phyloP scores from a whole-genome alignment of 2,797 vertebrate species.

The Falco concolor region DNA sequence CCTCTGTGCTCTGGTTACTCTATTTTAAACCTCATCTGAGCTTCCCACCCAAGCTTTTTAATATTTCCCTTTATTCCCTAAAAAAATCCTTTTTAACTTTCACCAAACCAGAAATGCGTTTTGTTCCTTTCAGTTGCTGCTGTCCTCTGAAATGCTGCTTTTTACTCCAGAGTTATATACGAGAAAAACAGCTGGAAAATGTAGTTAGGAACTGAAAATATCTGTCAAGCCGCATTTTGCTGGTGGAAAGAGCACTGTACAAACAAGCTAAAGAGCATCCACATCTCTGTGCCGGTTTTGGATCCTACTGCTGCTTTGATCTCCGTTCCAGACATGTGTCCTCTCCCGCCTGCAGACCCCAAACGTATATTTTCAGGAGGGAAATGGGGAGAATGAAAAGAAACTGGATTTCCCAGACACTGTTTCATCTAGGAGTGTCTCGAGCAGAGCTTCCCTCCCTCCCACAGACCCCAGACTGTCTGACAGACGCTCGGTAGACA shows the following conservation, averaged over 20 bases:
- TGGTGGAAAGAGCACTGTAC: neutral
- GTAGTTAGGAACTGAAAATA: neutral
- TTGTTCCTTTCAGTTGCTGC: neutral
- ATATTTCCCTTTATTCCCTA: neutral
- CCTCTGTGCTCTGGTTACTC: neutral
- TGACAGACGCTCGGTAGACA: neutral
- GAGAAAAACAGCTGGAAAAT: neutral
- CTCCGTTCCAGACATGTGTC: neutral
- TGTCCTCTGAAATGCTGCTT: neutral
- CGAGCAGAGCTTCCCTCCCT: neutral
- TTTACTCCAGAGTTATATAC: neutral
- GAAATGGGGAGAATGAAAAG: neutral
- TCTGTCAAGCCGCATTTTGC: neutral
- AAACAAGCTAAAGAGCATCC: neutral
- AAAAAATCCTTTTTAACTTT: neutral
- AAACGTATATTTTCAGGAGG: neutral
- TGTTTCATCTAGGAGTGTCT: neutral
- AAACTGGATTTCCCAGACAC: neutral
- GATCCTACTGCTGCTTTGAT: neutral
- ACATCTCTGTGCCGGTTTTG: rapidly evolving
- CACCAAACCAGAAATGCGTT: neutral
- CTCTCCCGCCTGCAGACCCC: neutral
- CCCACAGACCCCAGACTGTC: neutral
- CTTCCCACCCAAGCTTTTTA: neutral
- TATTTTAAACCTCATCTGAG: neutral